Evolutionary conservation across 23 tunicate species (phyloP).

Genomic region (Clavelina lepadiformis): DNA sequence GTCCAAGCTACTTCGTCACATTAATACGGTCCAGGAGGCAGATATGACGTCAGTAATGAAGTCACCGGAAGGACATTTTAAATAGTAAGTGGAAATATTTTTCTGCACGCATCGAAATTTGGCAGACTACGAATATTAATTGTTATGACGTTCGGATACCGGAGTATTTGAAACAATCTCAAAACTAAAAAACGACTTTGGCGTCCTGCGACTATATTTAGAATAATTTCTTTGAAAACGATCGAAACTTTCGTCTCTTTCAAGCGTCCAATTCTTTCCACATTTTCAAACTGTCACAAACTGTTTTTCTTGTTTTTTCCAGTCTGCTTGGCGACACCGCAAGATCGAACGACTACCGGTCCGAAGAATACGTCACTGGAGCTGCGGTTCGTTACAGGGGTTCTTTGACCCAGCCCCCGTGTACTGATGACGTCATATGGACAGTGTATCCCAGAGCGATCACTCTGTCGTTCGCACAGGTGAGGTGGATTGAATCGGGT

Average conservation of each 20-base stretch:
- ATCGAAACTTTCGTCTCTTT: too few species aligned
- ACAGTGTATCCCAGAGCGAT: conserved; percentile 30
- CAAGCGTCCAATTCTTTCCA: too few species aligned
- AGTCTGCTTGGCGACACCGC: conserved; percentile 26
- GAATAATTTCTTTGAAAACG: too few species aligned
- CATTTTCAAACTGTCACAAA: background rate
- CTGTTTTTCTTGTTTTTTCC: background rate
- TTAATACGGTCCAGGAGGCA: conserved; percentile 4
- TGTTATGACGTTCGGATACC: too few species aligned
- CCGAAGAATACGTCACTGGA: conserved; percentile 10
- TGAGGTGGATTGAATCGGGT: too few species aligned
- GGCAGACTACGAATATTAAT: too few species aligned
- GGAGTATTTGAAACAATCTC: too few species aligned
- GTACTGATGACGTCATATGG: conserved; percentile 29
- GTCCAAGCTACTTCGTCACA: background rate
- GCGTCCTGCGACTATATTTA: too few species aligned
- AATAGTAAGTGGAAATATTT: background rate
- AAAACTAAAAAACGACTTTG: too few species aligned
- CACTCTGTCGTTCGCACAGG: conserved; percentile 16
- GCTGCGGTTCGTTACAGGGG: conserved; percentile 16
- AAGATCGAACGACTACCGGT: background rate
- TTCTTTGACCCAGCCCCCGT: conserved; percentile 30
- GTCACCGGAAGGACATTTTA: conserved; percentile 9
- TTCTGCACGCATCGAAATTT: too few species aligned
- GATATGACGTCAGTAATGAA: background rate